Conservation (phyloP, 2,888 invertebrate genomes). For the Crioceris asparagi region DNA sequence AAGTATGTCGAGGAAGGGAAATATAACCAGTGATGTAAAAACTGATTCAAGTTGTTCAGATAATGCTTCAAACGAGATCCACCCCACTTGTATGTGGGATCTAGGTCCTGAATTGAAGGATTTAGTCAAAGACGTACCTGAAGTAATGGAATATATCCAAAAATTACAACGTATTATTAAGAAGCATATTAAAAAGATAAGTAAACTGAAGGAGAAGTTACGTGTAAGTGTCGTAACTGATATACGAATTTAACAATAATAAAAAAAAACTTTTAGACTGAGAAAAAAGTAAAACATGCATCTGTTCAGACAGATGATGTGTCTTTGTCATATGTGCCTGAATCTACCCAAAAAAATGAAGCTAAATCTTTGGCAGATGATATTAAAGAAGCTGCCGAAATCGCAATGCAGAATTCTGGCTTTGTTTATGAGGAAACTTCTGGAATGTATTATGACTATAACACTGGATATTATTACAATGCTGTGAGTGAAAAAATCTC, state of each 20-base stretch:
- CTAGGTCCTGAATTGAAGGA: conserved; percentile 22
- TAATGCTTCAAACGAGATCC: no score
- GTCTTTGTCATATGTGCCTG: not conserved
- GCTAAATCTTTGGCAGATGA: conserved; percentile 50
- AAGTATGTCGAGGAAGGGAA: no score
- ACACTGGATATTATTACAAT: conserved; percentile 84
- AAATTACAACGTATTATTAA: conserved; percentile 46
- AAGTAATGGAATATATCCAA: conserved; percentile 46
- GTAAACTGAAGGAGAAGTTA: conserved; percentile 47
- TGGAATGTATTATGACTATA: conserved; percentile 81
- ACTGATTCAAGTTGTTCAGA: no score
- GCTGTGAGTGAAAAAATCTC: conserved; percentile 38
- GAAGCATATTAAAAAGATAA: conserved; percentile 47
- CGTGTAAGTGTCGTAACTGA: conserved; percentile 15
- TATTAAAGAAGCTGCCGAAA: conserved; percentile 66
- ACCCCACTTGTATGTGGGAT: no score
- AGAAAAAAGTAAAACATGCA: conserved; percentile 19
- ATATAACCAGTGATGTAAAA: no score
- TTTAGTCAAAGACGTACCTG: conserved; percentile 47
- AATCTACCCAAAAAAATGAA: conserved; percentile 3
- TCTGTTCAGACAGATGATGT: not conserved
- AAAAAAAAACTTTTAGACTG: conserved; percentile 22
- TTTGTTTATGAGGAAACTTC: conserved; percentile 81
- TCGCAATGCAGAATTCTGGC: conserved; percentile 60
- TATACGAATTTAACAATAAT: conserved; percentile 7